Evolutionary conservation across 2,797 vertebrate species (phyloP), one percentile per base, ranked within the genome.

Genomic region (Acrossocheilus fasciatus): DNA sequence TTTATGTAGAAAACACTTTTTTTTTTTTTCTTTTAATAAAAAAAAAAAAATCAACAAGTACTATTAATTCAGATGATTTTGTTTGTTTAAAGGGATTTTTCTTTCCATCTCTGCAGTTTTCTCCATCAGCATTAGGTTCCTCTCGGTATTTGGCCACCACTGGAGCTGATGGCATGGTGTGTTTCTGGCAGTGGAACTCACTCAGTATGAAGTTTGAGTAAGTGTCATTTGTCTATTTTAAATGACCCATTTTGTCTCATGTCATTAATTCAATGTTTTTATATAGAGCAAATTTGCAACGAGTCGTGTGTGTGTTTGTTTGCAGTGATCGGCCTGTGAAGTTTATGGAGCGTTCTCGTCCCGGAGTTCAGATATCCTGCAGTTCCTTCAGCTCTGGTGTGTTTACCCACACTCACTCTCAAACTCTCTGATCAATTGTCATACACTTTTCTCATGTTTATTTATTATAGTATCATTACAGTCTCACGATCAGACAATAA

Each of bases 151-250:
- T 99, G 93, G 97, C 97, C 90, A 99, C 98, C 89, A 99, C 98
- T 34, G 98, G 98, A 92, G 98, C 98, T 90, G 98, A 99, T 0
- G 98, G 98, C 89, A 97, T 98, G 94, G 98, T 99, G 92, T 99
- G 98, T 92, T 99, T 99, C 94, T 99, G 98, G 98, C 97, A 97
- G 91, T 99, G 98, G 98, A 96, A 98, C 84, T 96, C 96, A 0
- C 93, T 96, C 92, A 97, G 93, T 90, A 96, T 98, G 96, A 99
- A 98, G 91, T 99, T 99, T 91, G 95, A 95, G 98, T 99, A 94
- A 94, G 96, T 92, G 39, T 74, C n/a, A 52, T 0, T 78, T 68
- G 20, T 75, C 45, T 1, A 11, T 57, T 0, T 41, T 30, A 11
- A 1, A 2, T 39, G 36, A 57, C 69, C 20, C 17, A 30, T 59